Base-by-base conservation (phyloP, 2,113 vertebrate species). In the Osmerus mordax region DNA sequence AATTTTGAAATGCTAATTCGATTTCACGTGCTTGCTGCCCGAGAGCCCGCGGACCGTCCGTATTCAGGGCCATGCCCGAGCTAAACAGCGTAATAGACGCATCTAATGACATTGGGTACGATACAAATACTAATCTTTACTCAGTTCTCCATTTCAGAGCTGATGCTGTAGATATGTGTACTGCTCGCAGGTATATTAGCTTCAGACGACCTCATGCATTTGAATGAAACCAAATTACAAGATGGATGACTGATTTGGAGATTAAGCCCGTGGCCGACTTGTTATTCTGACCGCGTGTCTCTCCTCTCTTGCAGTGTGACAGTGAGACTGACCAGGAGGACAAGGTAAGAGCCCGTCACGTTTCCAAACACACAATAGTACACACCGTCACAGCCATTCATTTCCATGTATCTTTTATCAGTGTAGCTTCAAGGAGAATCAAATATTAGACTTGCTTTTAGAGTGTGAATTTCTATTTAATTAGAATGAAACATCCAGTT, bases 261-360 rank as follows among this genome's bases (percentile, higher is more conserved):
- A 29, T 55, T 16, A 47, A 36, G 15, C 29, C 52, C 13, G 9
- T 19, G 28, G 56, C 69, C n/a, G 15, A 21, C 54, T 28, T 61
- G 23, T 56, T 56, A 23, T n/a, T 65, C 68, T 81, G 11, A 80
- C 13, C 52, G 47, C 41, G 65, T 12, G 29, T 81, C 73, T 85
- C 19, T 85, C 29, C 80, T 86, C 29, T 75, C 64, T 89, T 83
- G 25, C 89, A 93, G 97, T 96, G 97, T 77, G 96, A 98, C 90
- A 99, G 95, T 0, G 96, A 97, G 89, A 99, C 94, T 61, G 97
- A 97, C 86, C 96, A 94, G 80, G 96, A 98, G 81, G 96, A 95
- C 87, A 99, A 98, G 97, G 97, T 98, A 95, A 91, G 94, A 52
- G 14, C 5, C 61, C 3, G n/a, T 16, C 18, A 0, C 36, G 0